Conservation (phyloP, 2,113 vertebrate species). For the Pollachius pollachius region DNA sequence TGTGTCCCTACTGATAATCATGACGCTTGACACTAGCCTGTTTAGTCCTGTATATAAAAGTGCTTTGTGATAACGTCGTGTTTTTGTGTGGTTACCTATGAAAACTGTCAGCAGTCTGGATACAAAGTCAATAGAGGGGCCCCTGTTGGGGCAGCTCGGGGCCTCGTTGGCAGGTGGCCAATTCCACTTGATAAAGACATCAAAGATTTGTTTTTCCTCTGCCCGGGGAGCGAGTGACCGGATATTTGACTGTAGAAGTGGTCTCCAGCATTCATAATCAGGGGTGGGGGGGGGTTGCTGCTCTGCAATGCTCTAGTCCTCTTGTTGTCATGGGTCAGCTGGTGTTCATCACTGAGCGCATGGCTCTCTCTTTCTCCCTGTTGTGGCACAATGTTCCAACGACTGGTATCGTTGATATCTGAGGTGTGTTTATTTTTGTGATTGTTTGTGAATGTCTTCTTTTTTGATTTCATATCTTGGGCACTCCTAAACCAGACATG, state of each 20-base stretch:
- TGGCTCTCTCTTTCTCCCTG: no score
- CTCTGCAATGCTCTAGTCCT: conserved; percentile 16
- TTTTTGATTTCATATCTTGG: no score
- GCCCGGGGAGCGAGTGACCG: conserved; percentile 9
- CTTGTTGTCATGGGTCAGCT: conserved; percentile 27
- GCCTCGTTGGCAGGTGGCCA: conserved; percentile 6
- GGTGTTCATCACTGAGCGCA: neutral
- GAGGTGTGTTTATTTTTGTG: no score
- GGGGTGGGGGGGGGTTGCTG: neutral
- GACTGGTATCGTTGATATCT: no score
- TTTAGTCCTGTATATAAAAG: neutral
- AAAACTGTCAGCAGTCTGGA: conserved; percentile 10
- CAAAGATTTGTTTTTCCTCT: conserved; percentile 18
- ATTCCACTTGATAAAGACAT: conserved; percentile 20
- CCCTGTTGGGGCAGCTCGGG: conserved; percentile 2
- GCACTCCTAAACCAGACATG: no score
- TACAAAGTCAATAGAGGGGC: conserved; percentile 10
- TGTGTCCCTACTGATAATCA: no score
- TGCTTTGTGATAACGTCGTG: conserved; percentile 5
- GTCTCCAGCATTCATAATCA: conserved; percentile 1
- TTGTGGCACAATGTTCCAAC: no score
- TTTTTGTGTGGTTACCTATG: conserved; percentile 18
- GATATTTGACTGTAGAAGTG: conserved; percentile 16
- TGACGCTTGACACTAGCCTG: no score
- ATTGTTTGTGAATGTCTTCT: no score